These are phyloP conservation scores for Eulemur mongoz DNA, from an alignment of 2,797 vertebrate genomes.

Conservation along the genomic window DNA sequence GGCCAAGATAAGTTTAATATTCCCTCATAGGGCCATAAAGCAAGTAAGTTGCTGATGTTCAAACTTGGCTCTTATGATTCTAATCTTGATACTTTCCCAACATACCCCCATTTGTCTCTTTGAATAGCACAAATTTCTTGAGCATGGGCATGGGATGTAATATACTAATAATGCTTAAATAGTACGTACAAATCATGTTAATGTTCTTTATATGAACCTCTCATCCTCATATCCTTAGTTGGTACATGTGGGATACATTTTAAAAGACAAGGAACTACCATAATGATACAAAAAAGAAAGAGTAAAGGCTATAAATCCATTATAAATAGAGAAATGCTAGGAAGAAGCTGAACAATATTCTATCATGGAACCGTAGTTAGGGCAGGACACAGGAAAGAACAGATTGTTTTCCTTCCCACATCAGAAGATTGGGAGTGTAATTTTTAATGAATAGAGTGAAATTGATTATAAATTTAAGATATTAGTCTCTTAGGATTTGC, in stretches of 20 bases:
- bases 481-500: not conserved
- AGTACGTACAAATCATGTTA: not conserved
- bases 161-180: not conserved
- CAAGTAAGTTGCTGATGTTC: not conserved
- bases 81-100: not conserved
- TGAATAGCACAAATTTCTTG: not conserved
- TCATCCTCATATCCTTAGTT: not conserved
- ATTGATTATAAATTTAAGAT: not conserved
- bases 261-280: not conserved
- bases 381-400: not conserved
- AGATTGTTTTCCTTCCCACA: not conserved
- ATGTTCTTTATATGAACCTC: not conserved
- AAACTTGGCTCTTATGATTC: not conserved
- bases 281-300: not conserved
- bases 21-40: not conserved
- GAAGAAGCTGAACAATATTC: not conserved
- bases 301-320: not conserved
- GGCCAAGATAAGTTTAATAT: not conserved
- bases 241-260: not conserved
- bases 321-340: not conserved
- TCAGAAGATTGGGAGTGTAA: not conserved
- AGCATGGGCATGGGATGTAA: not conserved
- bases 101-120: not conserved
- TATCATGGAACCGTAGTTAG: not conserved
- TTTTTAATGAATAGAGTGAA: constrained; percentile 25